Conservation (phyloP, 2,888 invertebrate species). For the Stomorhina lunata region DNA sequence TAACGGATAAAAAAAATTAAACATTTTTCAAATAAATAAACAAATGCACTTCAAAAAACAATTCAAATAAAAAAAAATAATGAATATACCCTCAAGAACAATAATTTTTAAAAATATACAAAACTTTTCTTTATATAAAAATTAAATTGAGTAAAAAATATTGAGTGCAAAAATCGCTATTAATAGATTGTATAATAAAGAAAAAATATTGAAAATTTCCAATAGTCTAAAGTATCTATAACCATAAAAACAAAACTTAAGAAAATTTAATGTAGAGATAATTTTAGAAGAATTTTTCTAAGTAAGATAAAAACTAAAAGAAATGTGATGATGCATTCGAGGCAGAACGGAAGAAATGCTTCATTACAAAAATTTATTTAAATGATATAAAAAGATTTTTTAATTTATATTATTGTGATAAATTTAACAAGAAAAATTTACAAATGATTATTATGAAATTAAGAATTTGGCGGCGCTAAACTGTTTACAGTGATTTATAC, state of each 20-base stretch:
- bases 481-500: neutral
- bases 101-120: neutral
- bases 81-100: neutral
- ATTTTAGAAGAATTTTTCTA: neutral
- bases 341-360: constrained; percentile 1
- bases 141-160: constrained; percentile 32
- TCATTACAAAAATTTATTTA: neutral
- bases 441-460: constrained; percentile 24
- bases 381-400: neutral
- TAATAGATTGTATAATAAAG: constrained; percentile 11
- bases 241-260: too few species aligned
- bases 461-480: constrained; percentile 36
- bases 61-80: neutral
- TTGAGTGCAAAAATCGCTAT: constrained; percentile 50
- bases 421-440: neutral
- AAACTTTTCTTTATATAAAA: constrained; percentile 7
- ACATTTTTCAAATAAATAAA: neutral
- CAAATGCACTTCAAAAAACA: neutral
- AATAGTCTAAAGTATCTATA: too few species aligned
- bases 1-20: neutral
- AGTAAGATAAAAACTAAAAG: neutral
- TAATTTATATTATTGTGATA: neutral
- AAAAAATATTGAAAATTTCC: constrained; percentile 1
- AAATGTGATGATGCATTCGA: neutral
- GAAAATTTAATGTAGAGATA: constrained; percentile 24